A percentile compares a stretch with the other conserved stretches of the same genome.
Conservation (phyloP, 2,797 vertebrate species). For the Xenentodon cancila region DNA sequence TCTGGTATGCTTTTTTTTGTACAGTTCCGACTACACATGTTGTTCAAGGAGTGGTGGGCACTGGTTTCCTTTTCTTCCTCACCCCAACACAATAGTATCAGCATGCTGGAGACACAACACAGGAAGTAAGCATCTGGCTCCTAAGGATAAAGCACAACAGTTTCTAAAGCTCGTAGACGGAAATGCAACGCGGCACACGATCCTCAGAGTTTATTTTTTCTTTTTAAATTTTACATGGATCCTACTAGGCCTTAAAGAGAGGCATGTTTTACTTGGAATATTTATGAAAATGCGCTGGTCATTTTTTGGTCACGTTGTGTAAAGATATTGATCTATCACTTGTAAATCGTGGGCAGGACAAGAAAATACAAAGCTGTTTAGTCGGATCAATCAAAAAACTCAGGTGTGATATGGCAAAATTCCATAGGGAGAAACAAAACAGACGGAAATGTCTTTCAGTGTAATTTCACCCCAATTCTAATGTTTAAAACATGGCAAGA, state of each 20-base stretch:
- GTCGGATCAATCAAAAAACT: too few species aligned
- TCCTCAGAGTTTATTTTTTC: too few species aligned
- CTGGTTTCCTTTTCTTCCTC: constrained; percentile 69
- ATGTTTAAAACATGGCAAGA: not conserved
- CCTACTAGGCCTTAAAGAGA: not conserved
- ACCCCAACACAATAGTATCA: constrained; percentile 70
- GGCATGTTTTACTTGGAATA: not conserved
- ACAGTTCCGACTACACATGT: constrained; percentile 55
- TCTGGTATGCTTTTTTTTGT: constrained; percentile 24
- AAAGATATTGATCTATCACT: too few species aligned
- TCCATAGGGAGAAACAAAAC: not conserved
- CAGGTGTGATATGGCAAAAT: too few species aligned
- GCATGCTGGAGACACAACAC: constrained; percentile 61
- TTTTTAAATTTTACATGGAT: too few species aligned
- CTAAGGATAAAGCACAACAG: constrained; percentile 40
- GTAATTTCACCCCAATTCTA: not conserved
- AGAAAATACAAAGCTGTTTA: too few species aligned
- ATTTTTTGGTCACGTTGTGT: not conserved
- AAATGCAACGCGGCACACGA: constrained; percentile 11
- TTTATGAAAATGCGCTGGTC: not conserved
- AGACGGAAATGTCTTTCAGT: not conserved
- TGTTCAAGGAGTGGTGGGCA: constrained; percentile 64
- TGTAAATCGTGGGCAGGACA: too few species aligned
- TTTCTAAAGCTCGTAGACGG: constrained; percentile 8
- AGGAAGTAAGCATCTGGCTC: constrained; percentile 62